Percentiles rank a stretch among this genome's conserved stretches.
These are phyloP conservation scores for Calonectris borealis DNA, from an alignment of 2,113 vertebrate genomes.

Conservation along the genomic window DNA sequence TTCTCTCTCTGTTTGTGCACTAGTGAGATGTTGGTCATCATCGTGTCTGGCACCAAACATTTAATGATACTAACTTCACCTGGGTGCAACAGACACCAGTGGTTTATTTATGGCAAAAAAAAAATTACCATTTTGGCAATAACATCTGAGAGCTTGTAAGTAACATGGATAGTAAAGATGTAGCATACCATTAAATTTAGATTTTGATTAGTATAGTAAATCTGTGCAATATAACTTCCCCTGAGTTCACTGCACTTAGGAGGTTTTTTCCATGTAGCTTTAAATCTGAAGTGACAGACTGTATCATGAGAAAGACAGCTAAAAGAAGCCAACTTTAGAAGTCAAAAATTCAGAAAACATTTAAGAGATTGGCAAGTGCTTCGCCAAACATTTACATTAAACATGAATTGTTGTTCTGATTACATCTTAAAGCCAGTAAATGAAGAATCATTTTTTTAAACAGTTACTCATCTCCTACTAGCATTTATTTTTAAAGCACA, in stretches of 20 bases:
- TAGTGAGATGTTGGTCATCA: background rate
- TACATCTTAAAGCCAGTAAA: background rate
- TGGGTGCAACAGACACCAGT: background rate
- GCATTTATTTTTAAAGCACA: background rate
- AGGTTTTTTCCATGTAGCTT: conserved; percentile 22
- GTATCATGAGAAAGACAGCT: conserved; percentile 42
- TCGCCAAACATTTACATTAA: conserved; percentile 37
- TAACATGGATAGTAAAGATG: background rate
- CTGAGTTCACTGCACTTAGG: conserved; percentile 42
- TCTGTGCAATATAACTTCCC: background rate
- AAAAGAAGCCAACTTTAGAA: conserved; percentile 41
- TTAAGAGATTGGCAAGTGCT: conserved; percentile 70
- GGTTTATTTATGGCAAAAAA: background rate
- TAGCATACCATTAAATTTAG: background rate
- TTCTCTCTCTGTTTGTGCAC: background rate
- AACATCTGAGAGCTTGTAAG: background rate
- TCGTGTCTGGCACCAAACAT: background rate
- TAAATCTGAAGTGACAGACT: conserved; percentile 77
- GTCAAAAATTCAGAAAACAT: conserved; percentile 68
- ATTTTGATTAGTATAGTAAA: background rate
- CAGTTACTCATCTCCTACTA: background rate
- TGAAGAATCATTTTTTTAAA: background rate
- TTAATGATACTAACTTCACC: background rate
- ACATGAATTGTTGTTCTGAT: conserved; percentile 22
- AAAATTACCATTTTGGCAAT: background rate